These are phyloP conservation scores for Decapterus maruadsi DNA, from an alignment of 2,797 vertebrate genomes.

Conservation along the genomic window DNA sequence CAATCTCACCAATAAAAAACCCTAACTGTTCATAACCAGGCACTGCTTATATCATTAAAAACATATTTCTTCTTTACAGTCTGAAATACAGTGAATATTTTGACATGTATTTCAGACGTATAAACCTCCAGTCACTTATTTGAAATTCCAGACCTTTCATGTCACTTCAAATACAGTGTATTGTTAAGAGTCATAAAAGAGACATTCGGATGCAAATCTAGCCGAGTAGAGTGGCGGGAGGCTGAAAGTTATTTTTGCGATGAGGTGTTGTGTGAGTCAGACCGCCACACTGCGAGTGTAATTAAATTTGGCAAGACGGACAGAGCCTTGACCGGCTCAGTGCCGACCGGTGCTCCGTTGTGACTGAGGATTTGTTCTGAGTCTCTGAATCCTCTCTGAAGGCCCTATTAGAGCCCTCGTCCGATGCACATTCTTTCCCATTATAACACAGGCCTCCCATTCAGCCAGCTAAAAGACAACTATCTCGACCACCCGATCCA, in stretches of 20 bases:
- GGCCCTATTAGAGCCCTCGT: constrained; percentile 67
- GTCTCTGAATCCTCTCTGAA: constrained; percentile 71
- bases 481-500: constrained; percentile 30
- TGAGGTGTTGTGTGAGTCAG: constrained; percentile 48
- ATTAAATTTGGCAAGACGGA: constrained; percentile 67
- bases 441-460: constrained; percentile 60
- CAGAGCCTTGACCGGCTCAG: constrained; percentile 46
- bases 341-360: constrained; percentile 68
- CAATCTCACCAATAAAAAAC: not conserved
- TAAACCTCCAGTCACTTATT: constrained; percentile 1
- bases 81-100: not conserved
- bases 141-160: constrained; percentile 9
- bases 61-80: not conserved
- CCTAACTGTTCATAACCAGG: not conserved
- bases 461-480: constrained; percentile 52
- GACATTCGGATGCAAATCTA: constrained; percentile 33
- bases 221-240: constrained; percentile 15
- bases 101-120: not conserved
- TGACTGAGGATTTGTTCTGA: constrained; percentile 65
- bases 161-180: constrained; percentile 11
- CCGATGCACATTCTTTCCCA: constrained; percentile 63
- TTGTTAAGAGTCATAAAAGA: constrained; percentile 24
- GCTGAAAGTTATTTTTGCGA: constrained; percentile 45
- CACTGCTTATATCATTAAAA: not conserved
- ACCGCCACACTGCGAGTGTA: constrained; percentile 45